These are phyloP conservation scores for Podarcis cretensis DNA, from an alignment of 2,113 vertebrate genomes.

Conservation along the genomic window DNA sequence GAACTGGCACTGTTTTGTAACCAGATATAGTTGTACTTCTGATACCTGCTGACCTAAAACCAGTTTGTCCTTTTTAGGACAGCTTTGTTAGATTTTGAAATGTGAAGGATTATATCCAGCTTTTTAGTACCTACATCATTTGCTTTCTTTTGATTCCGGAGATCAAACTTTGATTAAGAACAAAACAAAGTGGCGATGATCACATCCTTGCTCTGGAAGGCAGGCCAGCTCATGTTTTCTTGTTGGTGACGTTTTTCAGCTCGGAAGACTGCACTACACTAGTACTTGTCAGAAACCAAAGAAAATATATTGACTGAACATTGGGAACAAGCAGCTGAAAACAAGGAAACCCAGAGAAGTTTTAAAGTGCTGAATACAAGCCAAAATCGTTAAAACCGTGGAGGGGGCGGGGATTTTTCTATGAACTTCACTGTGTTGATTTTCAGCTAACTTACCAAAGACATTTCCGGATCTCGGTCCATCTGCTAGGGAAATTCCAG, in stretches of 20 bases:
- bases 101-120: neutral
- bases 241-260: constrained; percentile 52
- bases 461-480: constrained; percentile 10
- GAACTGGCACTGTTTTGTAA: neutral
- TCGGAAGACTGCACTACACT: constrained; percentile 56
- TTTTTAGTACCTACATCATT: neutral
- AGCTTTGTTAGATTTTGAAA: neutral
- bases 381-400: constrained; percentile 2
- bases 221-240: constrained; percentile 39
- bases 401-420: neutral
- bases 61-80: neutral
- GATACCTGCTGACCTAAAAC: neutral
- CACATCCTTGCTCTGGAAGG: neutral
- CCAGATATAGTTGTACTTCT: neutral
- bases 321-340: constrained; percentile 52
- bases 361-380: neutral
- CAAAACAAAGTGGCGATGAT: neutral
- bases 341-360: neutral
- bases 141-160: neutral
- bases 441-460: constrained; percentile 1
- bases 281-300: constrained; percentile 61
- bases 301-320: constrained; percentile 53
- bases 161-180: neutral
- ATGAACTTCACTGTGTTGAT: neutral
- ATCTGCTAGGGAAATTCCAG: constrained; percentile 17